phyloP scores from a whole-genome alignment of 2,888 invertebrate genomes.

The Drosophila quinaria region DNA sequence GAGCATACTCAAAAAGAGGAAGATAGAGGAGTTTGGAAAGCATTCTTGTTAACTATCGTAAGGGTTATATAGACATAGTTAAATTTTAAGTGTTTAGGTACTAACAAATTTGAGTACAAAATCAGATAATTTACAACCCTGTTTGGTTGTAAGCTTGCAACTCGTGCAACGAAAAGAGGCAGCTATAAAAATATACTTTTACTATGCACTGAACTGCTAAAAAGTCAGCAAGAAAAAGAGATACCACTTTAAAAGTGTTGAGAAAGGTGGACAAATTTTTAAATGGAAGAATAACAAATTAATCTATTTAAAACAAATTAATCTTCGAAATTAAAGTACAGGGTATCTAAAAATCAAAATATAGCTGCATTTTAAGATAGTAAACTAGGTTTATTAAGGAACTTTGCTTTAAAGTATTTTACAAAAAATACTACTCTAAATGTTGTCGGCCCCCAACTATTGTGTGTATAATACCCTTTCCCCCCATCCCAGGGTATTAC shows the following conservation, averaged over 20 bases:
- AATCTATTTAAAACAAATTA: no score
- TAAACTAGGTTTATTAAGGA: no score
- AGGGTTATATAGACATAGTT: slow-evolving; percentile 30
- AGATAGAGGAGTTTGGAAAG: not conserved
- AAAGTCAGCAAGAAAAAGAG: not conserved
- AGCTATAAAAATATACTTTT: slow-evolving; percentile 43
- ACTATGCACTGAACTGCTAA: slow-evolving; percentile 13
- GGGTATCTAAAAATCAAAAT: not conserved
- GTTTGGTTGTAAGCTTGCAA: slow-evolving; percentile 1
- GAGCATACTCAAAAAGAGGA: not conserved
- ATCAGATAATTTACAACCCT: slow-evolving; percentile 48
- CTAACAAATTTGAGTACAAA: slow-evolving; percentile 35
- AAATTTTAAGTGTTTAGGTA: slow-evolving; percentile 38
- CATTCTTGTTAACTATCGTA: slow-evolving; percentile 22
- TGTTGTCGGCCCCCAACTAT: not conserved
- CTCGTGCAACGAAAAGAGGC: not conserved
- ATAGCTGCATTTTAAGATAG: no score
- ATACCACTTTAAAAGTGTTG: not conserved
- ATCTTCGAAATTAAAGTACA: not conserved
- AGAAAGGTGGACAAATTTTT: no score
- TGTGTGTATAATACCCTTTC: not conserved
- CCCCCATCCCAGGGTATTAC: not conserved
- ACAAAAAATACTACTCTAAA: no score
- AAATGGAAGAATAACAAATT: not conserved
- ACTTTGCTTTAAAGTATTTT: no score